phyloP scores from a whole-genome alignment of 2,113 vertebrate species.

The Rynchops niger region DNA sequence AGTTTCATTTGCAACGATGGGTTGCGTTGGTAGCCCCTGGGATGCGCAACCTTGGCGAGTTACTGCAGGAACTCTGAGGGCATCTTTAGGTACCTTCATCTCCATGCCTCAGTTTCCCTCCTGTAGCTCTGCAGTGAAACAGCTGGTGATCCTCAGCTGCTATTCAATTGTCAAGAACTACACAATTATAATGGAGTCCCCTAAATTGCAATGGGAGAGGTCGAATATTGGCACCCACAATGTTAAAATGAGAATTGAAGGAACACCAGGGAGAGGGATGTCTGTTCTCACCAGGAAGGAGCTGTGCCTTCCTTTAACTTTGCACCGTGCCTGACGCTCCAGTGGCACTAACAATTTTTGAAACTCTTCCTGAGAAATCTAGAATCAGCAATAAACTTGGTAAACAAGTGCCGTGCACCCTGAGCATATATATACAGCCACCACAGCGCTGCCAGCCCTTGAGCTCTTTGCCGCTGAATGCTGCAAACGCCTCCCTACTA shows the following conservation, averaged over 20 bases:
- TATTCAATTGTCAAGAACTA: background rate
- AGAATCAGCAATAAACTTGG: background rate
- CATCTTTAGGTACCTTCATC: background rate
- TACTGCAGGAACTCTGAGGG: background rate
- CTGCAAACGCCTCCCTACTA: rapidly evolving
- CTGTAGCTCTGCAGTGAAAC: background rate
- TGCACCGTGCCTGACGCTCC: rapidly evolving
- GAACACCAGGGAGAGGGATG: background rate
- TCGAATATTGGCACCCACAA: background rate
- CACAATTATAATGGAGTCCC: rapidly evolving
- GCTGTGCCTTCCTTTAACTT: background rate
- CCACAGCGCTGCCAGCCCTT: background rate
- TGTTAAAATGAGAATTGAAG: background rate
- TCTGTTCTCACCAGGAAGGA: background rate
- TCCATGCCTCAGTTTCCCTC: background rate
- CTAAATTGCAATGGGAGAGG: background rate
- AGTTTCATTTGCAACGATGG: background rate
- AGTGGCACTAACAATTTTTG: background rate
- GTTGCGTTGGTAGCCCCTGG: background rate
- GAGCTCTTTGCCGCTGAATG: background rate
- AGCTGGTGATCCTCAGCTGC: background rate
- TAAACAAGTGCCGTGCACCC: background rate
- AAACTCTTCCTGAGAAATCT: background rate
- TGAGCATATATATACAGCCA: background rate
- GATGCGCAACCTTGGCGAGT: rapidly evolving